Conservation (phyloP, 2,797 vertebrate species). For the Sebastes minor region DNA sequence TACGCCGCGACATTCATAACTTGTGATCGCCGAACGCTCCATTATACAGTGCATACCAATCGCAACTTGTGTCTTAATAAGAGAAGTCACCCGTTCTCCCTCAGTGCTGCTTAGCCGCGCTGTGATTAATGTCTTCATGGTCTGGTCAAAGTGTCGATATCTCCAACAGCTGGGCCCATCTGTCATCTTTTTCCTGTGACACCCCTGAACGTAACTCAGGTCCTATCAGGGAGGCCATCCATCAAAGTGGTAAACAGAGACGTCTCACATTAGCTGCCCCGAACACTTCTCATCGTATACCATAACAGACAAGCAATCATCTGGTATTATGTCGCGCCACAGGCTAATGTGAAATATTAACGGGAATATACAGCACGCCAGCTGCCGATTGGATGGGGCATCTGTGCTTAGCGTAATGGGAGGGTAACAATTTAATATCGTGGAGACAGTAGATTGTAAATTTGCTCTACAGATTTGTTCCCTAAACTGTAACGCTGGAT, state of each 20-base stretch:
- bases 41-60: constrained; percentile 9
- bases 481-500: constrained; percentile 16
- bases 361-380: constrained; percentile 71
- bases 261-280: constrained; percentile 80
- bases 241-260: constrained; percentile 84
- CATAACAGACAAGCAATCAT: constrained; percentile 83
- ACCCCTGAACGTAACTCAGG: constrained; percentile 77
- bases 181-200: constrained; percentile 83
- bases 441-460: constrained; percentile 56
- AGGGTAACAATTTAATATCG: constrained; percentile 66
- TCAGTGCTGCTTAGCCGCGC: constrained; percentile 67
- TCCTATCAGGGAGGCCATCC: constrained; percentile 81
- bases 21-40: constrained; percentile 37
- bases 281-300: constrained; percentile 82
- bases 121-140: constrained; percentile 81
- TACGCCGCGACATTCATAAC: constrained; percentile 31
- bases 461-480: constrained; percentile 42
- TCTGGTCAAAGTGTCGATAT: constrained; percentile 83
- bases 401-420: constrained; percentile 68
- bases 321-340: constrained; percentile 79
- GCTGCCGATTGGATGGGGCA: constrained; percentile 73
- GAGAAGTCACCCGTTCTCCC: constrained; percentile 66
- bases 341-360: constrained; percentile 82
- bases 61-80: constrained; percentile 55
- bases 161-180: constrained; percentile 83